Conservation (phyloP, 2,888 invertebrate species). For the Clivina fossor region DNA sequence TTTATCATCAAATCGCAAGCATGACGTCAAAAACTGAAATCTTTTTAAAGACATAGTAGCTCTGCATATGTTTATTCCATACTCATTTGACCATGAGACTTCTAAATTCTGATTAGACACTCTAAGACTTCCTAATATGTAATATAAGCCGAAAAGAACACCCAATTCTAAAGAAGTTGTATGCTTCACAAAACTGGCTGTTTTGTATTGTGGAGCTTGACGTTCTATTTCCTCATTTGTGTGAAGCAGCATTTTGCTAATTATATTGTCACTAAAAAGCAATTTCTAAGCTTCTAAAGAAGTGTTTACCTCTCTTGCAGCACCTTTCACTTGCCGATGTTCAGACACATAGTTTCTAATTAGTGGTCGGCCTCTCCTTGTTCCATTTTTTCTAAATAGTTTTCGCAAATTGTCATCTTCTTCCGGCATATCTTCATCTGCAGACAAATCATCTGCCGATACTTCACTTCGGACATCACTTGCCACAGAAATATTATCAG, state of each 20-base stretch:
- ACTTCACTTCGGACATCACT: conserved; percentile 28
- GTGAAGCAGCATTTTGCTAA: conserved; percentile 18
- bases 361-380: conserved; percentile 23
- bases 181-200: conserved; percentile 26
- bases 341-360: conserved; percentile 29
- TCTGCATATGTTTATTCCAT: conserved; percentile 35
- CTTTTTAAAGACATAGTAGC: conserved; percentile 35
- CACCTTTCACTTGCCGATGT: conserved; percentile 16
- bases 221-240: conserved; percentile 28
- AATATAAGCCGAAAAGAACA: conserved; percentile 33
- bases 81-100: conserved; percentile 31
- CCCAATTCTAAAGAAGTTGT: conserved; percentile 34
- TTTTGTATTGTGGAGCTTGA: conserved; percentile 27
- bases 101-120: conserved; percentile 29
- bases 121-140: conserved; percentile 6
- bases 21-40: conserved; percentile 36
- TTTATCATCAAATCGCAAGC: conserved; percentile 37
- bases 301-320: conserved; percentile 22
- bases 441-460: conserved; percentile 9
- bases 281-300: conserved; percentile 10
- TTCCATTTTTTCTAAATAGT: conserved; percentile 26
- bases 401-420: conserved; percentile 21
- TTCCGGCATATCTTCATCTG: no score
- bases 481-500: conserved; percentile 25
- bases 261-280: conserved; percentile 8